These are phyloP conservation scores for Acrobeloides nanus DNA, from an alignment of 2,888 invertebrate species.

Conservation along the genomic window DNA sequence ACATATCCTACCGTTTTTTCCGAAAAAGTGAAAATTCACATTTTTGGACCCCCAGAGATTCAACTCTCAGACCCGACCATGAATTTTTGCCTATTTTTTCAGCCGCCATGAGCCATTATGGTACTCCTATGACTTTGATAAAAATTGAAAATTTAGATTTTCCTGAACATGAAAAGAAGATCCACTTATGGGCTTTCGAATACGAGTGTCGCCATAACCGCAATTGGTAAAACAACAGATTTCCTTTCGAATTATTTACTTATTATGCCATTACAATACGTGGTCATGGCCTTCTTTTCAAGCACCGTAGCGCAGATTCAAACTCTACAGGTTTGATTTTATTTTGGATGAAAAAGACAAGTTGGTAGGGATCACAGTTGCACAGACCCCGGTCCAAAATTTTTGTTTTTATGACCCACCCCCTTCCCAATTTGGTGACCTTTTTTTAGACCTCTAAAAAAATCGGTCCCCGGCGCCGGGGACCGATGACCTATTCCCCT, in stretches of 20 bases:
- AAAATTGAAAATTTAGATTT: too few relatives aligned
- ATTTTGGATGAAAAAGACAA: background rate
- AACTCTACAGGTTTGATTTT: slow-evolving; percentile 11
- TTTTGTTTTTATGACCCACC: too few relatives aligned
- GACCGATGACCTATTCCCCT: too few relatives aligned
- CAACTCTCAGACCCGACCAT: background rate
- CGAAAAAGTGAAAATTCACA: too few relatives aligned
- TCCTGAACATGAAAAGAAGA: slow-evolving; percentile 11
- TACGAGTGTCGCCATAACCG: slow-evolving; percentile 9
- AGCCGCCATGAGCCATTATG: background rate
- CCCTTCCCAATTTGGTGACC: too few relatives aligned
- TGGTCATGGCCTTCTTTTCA: slow-evolving; percentile 17
- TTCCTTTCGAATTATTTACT: slow-evolving; percentile 12
- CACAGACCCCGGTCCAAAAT: too few relatives aligned
- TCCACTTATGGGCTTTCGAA: slow-evolving; percentile 14
- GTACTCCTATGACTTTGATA: background rate
- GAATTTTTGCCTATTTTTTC: background rate
- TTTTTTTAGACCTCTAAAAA: too few relatives aligned
- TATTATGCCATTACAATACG: slow-evolving; percentile 16
- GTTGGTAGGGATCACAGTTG: too few relatives aligned
- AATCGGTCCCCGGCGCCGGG: too few relatives aligned
- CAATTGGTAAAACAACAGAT: slow-evolving; percentile 14
- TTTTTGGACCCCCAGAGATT: too few relatives aligned
- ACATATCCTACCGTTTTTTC: too few relatives aligned
- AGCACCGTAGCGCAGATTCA: slow-evolving; percentile 7